Evolutionary conservation across 2,888 invertebrate genomes (phyloP).

Genomic region (Parnassius apollo): DNA sequence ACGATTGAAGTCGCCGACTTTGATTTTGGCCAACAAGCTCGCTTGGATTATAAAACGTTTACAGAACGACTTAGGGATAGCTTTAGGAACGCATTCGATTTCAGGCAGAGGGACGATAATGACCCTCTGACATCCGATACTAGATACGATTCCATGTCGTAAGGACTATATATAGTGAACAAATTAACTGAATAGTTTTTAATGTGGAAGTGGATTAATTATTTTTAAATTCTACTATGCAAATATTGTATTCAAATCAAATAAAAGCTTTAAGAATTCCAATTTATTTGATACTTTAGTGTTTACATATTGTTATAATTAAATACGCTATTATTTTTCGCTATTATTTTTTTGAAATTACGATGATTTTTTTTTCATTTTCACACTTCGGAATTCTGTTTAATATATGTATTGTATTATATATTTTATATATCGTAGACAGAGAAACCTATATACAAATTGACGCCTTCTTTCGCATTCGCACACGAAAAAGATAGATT

Average conservation of each 20-base stretch:
- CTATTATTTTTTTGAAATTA: too few species aligned
- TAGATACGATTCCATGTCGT: conserved; percentile 82
- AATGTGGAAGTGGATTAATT: conserved; percentile 1
- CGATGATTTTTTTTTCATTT: too few species aligned
- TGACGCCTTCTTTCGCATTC: too few species aligned
- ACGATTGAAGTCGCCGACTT: conserved; percentile 95
- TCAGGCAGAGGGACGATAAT: conserved; percentile 59
- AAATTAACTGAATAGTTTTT: conserved; percentile 4
- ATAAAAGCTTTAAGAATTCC: conserved; percentile 16
- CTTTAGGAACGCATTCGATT: conserved; percentile 74
- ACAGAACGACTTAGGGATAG: conserved; percentile 90
- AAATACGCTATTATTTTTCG: neutral
- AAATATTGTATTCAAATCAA: conserved; percentile 11
- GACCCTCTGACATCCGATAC: conserved; percentile 67
- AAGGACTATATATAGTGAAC: conserved; percentile 35
- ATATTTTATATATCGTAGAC: too few species aligned
- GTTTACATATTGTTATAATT: neutral
- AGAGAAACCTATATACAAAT: too few species aligned
- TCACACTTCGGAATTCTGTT: too few species aligned
- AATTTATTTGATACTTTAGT: conserved; percentile 1
- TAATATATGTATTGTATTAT: too few species aligned
- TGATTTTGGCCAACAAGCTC: conserved; percentile 91
- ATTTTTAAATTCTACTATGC: neutral
- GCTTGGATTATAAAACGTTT: conserved; percentile 94
- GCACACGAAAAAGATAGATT: too few species aligned